These are phyloP conservation scores for Brachirus orientalis DNA, from an alignment of 2,113 vertebrate genomes.

Conservation along the genomic window DNA sequence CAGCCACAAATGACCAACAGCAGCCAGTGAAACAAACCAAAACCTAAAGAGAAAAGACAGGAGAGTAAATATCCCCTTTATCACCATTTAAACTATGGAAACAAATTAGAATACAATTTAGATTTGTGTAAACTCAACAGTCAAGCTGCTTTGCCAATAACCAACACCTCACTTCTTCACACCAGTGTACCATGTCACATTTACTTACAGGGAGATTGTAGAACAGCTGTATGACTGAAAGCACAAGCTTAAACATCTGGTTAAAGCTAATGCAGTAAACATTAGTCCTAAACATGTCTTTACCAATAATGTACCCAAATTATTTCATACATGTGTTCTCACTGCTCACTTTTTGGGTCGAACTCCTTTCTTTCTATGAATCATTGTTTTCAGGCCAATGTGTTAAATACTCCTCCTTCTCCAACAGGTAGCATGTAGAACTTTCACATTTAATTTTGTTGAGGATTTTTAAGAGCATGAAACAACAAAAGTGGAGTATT, in stretches of 20 bases:
- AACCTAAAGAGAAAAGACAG: constrained; percentile 62
- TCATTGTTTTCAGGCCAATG: too few relatives aligned
- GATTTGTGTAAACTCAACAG: too few relatives aligned
- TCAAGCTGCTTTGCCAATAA: not conserved
- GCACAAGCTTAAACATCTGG: too few relatives aligned
- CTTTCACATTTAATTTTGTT: not conserved
- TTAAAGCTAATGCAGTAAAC: not conserved
- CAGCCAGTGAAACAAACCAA: constrained; percentile 79
- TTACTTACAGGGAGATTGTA: not conserved
- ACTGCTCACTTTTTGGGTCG: not conserved
- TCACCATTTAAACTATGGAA: too few relatives aligned
- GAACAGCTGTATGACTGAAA: too few relatives aligned
- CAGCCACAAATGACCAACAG: constrained; percentile 80
- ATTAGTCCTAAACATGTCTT: not conserved
- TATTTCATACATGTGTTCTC: not conserved
- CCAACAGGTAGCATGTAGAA: not conserved
- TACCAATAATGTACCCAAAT: too few relatives aligned
- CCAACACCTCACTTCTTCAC: too few relatives aligned
- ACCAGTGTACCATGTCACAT: too few relatives aligned
- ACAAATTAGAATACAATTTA: not conserved
- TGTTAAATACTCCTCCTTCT: not conserved
- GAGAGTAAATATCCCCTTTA: not conserved
- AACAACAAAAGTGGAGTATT: not conserved
- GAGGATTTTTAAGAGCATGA: not conserved
- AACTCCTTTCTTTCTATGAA: too few relatives aligned